Evolutionary conservation across 1,140 invertebrate species (phyloP), one percentile per base, ranked within the genome.

Genomic region (Trichoplusia ni): DNA sequence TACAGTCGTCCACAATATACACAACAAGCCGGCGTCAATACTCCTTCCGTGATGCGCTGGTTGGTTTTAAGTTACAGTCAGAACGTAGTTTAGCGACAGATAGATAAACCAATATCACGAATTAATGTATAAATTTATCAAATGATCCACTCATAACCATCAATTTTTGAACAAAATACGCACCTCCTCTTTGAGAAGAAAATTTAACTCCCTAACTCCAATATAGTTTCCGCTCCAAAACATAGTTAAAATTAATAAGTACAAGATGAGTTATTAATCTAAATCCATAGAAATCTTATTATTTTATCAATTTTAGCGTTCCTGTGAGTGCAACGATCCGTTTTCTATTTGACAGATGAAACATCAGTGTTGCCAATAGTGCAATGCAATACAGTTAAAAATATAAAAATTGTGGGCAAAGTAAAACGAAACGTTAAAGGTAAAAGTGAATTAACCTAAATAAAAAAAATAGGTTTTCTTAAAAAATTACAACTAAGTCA

Each of bases 181-280:
- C 71, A 90, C 87, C 86, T 87, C 80, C 64, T 84, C 83, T 67
- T 87, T 82, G 9, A 90, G 78, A 61, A 90, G 84, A 75, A 79
- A 79, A 65, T 86, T 87, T 72, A 88, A 77, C 76, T 85, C 82
- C 76, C 76, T 82, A 68, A 77, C 77, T 67, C 62, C 78, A 54
- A 80, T 86, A 79, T 81, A 89, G 67, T 89, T 90, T 49, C 77
- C 84, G 62, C 82, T 85, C 86, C 86, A 90, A 77, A 90, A 90
- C 87, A 90, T 90, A 82, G 81, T 88, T 82, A 80, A 79, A 83
- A 79, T 78, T 77, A 85, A 78, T 86, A 88, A 84, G 78, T 86
- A 86, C 79, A 75, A 81, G 61, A 46, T 63, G 53, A 77, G 59
- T 67, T 65, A 77, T 81, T 86, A 87, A 46, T 75, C 72, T 83